Evolutionary conservation across 1,140 invertebrate genomes (phyloP).

Genomic region (Macrostomum lignano): DNA sequence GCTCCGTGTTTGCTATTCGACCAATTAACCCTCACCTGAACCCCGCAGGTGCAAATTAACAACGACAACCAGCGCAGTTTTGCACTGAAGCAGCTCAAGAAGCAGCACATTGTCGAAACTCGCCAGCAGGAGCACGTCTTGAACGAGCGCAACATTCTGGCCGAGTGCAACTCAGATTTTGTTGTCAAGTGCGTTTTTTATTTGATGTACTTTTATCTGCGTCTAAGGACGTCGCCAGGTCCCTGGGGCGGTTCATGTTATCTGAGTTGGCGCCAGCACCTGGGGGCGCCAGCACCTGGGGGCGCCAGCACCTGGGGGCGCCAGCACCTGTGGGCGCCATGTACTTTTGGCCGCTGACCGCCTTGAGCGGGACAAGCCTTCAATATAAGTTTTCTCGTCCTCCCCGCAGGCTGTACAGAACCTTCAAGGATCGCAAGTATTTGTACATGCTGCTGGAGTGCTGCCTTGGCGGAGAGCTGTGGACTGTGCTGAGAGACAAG

Average conservation of each 20-base stretch:
- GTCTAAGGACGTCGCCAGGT: no score
- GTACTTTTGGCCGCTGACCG: no score
- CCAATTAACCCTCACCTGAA: no score
- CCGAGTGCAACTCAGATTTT: conserved; percentile 76
- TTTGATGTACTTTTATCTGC: no score
- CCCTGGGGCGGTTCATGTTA: no score
- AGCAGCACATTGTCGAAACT: conserved; percentile 83
- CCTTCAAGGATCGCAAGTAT: conserved; percentile 84
- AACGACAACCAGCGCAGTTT: conserved; percentile 49
- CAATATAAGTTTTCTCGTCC: no score
- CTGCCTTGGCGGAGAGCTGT: conserved; percentile 79
- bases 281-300: no score
- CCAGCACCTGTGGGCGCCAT: no score
- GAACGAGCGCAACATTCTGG: conserved; percentile 95
- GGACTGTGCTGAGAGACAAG: conserved; percentile 62
- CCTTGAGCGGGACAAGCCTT: no score
- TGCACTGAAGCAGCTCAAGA: conserved; percentile 66
- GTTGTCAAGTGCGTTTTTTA: conserved; percentile 58
- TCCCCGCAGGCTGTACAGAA: conserved; percentile 72
- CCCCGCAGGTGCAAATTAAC: conserved; percentile 37
- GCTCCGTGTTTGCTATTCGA: no score
- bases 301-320: no score
- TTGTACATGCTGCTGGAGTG: conserved; percentile 94
- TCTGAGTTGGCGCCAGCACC: no score
- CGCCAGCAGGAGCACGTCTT: conserved; percentile 93